A percentile compares a stretch with the other conserved stretches of the same genome.
These are phyloP conservation scores for Labeo calbasu DNA, from an alignment of 2,797 vertebrate genomes.

Conservation along the genomic window DNA sequence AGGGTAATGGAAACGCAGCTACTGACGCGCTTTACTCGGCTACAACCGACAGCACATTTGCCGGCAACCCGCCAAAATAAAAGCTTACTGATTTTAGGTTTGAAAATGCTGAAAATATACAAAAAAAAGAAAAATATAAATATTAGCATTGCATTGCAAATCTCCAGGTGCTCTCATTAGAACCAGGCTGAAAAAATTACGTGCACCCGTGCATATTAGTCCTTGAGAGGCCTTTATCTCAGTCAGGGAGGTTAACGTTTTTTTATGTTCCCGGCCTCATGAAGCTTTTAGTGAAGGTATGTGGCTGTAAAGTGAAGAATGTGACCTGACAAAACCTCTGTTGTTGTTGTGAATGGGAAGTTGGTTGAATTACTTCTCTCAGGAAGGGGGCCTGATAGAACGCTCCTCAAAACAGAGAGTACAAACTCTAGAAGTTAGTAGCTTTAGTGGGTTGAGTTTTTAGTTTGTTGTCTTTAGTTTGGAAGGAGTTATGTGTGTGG, in stretches of 20 bases:
- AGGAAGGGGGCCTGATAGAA: slow-evolving; percentile 22
- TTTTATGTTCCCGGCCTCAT: neutral
- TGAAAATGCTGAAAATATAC: too few species aligned
- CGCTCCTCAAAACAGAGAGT: neutral
- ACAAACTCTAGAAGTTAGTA: neutral
- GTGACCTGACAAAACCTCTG: neutral
- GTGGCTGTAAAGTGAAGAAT: slow-evolving; percentile 35
- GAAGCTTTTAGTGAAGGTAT: neutral
- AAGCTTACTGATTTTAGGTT: too few species aligned
- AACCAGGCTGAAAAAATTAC: too few species aligned
- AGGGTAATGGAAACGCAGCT: too few species aligned
- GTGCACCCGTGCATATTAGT: neutral
- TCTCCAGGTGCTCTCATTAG: too few species aligned
- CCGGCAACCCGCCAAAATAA: too few species aligned
- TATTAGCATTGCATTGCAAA: too few species aligned
- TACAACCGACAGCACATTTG: too few species aligned
- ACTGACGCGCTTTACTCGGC: too few species aligned
- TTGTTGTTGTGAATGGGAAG: slow-evolving; percentile 35
- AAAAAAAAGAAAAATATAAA: too few species aligned
- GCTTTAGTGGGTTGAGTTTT: neutral
- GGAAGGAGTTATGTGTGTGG: neutral
- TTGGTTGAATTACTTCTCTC: slow-evolving; percentile 10
- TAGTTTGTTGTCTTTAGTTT: neutral
- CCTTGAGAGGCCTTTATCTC: neutral
- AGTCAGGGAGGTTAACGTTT: neutral